Conservation (phyloP, 2,113 vertebrate species). For the Bostrychus sinensis region DNA sequence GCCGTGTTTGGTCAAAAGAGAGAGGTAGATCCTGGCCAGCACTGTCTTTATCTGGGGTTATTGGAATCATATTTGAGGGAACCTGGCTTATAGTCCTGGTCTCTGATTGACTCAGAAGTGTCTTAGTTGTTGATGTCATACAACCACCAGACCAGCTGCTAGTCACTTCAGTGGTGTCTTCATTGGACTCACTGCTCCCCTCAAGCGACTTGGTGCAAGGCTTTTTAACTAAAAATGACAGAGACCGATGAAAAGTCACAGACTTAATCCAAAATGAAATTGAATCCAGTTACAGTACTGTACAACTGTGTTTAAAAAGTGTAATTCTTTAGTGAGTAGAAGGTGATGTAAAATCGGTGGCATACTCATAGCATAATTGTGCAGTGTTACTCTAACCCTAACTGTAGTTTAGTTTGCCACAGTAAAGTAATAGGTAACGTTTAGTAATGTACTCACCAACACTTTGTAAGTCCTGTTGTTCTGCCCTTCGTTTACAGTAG, state of each 20-base stretch:
- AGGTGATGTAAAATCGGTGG: too few species aligned
- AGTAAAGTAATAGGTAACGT: neutral
- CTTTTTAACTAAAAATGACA: conserved; percentile 53
- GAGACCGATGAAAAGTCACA: neutral
- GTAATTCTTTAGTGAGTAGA: too few species aligned
- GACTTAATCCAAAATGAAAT: too few species aligned
- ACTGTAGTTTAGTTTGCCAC: neutral
- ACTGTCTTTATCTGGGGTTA: conserved; percentile 17
- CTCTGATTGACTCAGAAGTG: neutral
- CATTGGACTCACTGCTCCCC: neutral
- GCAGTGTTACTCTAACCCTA: too few species aligned
- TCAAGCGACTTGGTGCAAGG: conserved; percentile 16
- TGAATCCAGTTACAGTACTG: too few species aligned
- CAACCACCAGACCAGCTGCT: conserved; percentile 5
- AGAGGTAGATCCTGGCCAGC: conserved; percentile 78
- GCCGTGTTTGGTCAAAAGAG: conserved; percentile 68
- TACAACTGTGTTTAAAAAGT: too few species aligned
- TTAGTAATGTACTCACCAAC: conserved; percentile 43
- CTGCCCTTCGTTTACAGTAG: conserved; percentile 75
- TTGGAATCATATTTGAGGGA: neutral
- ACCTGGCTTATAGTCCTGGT: neutral
- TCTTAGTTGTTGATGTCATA: conserved; percentile 7
- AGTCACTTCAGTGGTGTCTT: conserved; percentile 7
- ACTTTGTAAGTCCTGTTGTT: conserved; percentile 4
- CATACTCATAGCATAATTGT: neutral